Evolutionary conservation across 2,113 vertebrate species (phyloP).

Genomic region (Bujurquina vittata): DNA sequence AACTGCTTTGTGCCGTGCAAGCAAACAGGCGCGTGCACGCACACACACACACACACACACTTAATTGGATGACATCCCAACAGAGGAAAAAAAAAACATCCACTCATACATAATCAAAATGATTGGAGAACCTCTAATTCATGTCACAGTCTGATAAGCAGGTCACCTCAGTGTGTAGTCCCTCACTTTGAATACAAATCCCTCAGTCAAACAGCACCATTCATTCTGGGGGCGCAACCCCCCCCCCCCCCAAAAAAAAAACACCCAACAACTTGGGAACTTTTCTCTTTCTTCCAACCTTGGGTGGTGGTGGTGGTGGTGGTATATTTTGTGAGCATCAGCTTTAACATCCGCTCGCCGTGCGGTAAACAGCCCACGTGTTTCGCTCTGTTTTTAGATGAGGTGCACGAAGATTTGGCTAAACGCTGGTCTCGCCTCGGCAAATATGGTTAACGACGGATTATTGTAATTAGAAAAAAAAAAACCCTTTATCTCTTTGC

Average conservation of each 20-base stretch:
- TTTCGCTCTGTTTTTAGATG: neutral
- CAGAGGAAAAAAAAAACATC: neutral
- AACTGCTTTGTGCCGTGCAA: neutral
- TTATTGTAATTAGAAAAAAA: neutral
- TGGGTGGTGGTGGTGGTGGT: neutral
- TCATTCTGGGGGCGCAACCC: constrained; percentile 29
- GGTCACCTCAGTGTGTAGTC: constrained; percentile 22
- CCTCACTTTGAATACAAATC: constrained; percentile 46
- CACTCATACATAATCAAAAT: constrained; percentile 15
- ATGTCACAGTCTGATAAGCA: constrained; percentile 31
- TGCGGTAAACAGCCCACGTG: neutral
- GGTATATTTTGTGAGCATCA: neutral
- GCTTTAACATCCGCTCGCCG: neutral
- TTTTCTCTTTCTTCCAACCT: constrained; percentile 3
- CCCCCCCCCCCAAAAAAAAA: no score
- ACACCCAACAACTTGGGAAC: constrained; percentile 10
- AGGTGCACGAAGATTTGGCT: neutral
- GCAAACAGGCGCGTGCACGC: no score
- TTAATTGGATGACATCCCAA: neutral
- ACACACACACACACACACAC: neutral
- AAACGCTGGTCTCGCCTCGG: neutral
- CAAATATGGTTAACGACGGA: neutral
- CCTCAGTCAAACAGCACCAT: constrained; percentile 41
- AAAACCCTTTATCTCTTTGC: neutral
- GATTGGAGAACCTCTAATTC: constrained; percentile 16